phyloP scores from a whole-genome alignment of 2,888 invertebrate species.

The Phengaris alcon region DNA sequence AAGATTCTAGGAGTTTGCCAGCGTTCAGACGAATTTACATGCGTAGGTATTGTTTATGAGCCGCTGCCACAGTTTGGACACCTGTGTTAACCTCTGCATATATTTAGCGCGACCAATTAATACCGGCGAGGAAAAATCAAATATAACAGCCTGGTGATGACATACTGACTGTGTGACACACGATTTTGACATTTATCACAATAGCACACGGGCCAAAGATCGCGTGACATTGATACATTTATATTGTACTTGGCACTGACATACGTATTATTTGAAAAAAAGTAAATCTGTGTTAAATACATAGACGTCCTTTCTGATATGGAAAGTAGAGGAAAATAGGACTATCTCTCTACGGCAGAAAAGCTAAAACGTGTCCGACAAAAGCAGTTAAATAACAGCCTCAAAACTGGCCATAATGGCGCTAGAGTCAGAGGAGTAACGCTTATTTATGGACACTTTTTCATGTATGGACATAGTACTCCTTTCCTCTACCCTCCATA shows the following conservation, averaged over 20 bases:
- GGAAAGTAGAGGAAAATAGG: no score
- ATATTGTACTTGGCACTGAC: slow-evolving; percentile 29
- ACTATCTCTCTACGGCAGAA: no score
- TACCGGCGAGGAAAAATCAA: slow-evolving; percentile 11
- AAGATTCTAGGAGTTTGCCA: background rate
- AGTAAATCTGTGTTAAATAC: background rate
- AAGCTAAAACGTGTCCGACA: no score
- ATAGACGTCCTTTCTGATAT: slow-evolving; percentile 2
- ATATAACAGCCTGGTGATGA: slow-evolving; percentile 17
- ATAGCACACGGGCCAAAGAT: slow-evolving; percentile 9
- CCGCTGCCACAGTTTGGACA: background rate
- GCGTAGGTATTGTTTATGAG: slow-evolving; percentile 14
- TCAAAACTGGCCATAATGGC: no score
- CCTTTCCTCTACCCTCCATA: no score
- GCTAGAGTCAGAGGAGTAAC: no score
- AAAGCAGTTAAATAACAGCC: no score
- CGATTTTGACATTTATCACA: slow-evolving; percentile 13
- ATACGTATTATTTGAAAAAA: slow-evolving; percentile 10
- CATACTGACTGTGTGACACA: background rate
- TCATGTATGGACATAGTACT: no score
- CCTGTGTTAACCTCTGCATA: slow-evolving; percentile 14
- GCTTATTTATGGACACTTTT: no score
- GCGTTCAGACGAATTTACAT: background rate
- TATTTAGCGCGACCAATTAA: slow-evolving; percentile 20
- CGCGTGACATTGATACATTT: slow-evolving; percentile 25